A percentile compares a stretch with the other conserved stretches of the same genome.
Evolutionary conservation across 2,888 invertebrate genomes (phyloP).

Genomic region (Agrochola lychnidis): DNA sequence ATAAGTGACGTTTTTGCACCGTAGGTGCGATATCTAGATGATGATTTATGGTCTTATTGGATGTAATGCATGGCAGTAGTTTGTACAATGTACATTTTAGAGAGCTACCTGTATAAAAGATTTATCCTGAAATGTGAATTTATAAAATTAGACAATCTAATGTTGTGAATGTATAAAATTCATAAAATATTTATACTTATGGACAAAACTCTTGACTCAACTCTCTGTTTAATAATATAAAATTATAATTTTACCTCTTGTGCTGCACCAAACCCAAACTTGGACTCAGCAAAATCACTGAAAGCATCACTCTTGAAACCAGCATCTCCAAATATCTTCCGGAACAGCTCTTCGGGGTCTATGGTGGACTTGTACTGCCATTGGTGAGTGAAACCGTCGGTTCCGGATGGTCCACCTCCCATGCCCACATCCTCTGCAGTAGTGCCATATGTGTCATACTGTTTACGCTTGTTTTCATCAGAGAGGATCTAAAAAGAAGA

Average conservation of each 20-base stretch:
- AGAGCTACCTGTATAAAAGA: too few species aligned
- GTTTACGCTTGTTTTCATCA: slow-evolving; percentile 97
- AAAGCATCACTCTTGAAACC: slow-evolving; percentile 93
- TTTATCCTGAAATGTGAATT: too few species aligned
- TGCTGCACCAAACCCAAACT: slow-evolving; percentile 97
- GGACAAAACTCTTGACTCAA: too few species aligned
- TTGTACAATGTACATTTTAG: too few species aligned
- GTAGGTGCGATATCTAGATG: too few species aligned
- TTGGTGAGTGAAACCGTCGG: slow-evolving; percentile 93
- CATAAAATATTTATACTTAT: too few species aligned
- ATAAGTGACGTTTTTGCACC: too few species aligned
- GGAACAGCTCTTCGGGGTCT: slow-evolving; percentile 98
- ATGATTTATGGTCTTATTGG: too few species aligned
- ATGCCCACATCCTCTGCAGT: slow-evolving; percentile 96
- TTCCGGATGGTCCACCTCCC: slow-evolving; percentile 90
- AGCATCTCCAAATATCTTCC: slow-evolving; percentile 98
- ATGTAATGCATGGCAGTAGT: too few species aligned
- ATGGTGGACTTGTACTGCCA: slow-evolving; percentile 97
- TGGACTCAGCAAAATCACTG: slow-evolving; percentile 96
- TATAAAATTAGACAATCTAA: too few species aligned
- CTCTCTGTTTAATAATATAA: background rate
- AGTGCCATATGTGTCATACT: slow-evolving; percentile 98
- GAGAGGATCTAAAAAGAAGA: slow-evolving; percentile 93
- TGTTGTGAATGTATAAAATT: too few species aligned
- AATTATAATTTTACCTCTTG: slow-evolving; percentile 93